A percentile compares a stretch with the other conserved stretches of the same genome.
phyloP scores from a whole-genome alignment of 2,888 invertebrate genomes.

The Hemicrepidius hirtus region DNA sequence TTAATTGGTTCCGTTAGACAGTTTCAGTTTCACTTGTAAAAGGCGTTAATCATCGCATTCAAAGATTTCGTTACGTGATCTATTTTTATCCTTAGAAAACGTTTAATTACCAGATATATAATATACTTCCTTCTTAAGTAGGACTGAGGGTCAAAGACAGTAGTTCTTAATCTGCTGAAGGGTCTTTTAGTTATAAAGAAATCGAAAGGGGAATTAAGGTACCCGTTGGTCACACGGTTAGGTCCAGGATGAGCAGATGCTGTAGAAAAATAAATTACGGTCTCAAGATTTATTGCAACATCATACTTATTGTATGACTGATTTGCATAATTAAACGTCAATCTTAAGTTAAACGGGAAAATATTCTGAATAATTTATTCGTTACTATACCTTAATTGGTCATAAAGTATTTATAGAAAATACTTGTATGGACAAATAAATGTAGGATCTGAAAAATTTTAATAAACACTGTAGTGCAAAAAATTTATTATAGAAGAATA shows the following conservation, averaged over 20 bases:
- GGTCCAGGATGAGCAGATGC: conserved; percentile 57
- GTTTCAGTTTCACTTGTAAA: too few relatives aligned
- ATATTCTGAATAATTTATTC: too few relatives aligned
- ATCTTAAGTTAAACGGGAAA: background rate
- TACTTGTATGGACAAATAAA: too few relatives aligned
- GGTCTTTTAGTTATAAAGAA: conserved; percentile 33
- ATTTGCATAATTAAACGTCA: too few relatives aligned
- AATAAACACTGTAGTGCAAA: too few relatives aligned
- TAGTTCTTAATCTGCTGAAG: conserved; percentile 42
- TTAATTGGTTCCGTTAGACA: too few relatives aligned
- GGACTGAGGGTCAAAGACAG: conserved; percentile 37
- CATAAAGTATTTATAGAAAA: too few relatives aligned
- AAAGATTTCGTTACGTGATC: background rate
- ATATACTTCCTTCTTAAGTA: conserved; percentile 55
- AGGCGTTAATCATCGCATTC: background rate
- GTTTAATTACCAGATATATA: conserved; percentile 38
- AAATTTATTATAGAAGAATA: too few relatives aligned
- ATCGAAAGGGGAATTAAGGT: conserved; percentile 49
- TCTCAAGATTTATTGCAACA: conserved; percentile 56
- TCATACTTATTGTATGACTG: background rate
- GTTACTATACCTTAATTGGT: too few relatives aligned
- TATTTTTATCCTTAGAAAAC: background rate
- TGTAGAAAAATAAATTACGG: conserved; percentile 48
- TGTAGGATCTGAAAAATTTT: too few relatives aligned
- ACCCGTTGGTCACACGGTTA: conserved; percentile 60